These are phyloP conservation scores for Dione juno DNA, from an alignment of 2,888 invertebrate species.

Conservation along the genomic window DNA sequence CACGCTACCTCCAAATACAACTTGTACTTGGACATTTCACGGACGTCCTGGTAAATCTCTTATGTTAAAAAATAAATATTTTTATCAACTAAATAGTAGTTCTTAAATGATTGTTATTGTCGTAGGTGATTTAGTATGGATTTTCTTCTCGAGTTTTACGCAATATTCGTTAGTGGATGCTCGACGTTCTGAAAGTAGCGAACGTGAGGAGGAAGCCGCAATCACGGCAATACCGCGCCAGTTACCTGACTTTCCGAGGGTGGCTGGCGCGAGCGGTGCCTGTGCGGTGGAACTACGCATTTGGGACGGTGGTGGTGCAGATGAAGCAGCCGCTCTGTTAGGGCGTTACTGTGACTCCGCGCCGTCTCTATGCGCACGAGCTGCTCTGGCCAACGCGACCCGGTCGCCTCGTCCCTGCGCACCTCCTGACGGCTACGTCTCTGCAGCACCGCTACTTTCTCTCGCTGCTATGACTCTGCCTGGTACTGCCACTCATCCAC, in stretches of 20 bases:
- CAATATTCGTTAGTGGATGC: conserved; percentile 87
- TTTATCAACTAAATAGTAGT: background rate
- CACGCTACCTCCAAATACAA: conserved; percentile 92
- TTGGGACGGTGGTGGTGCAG: conserved; percentile 88
- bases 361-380: conserved; percentile 92
- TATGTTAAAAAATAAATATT: background rate
- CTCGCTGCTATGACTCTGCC: conserved; percentile 80
- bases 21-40: conserved; percentile 93
- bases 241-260: conserved; percentile 42
- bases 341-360: conserved; percentile 89
- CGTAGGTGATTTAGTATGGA: conserved; percentile 90
- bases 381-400: conserved; percentile 87
- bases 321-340: conserved; percentile 74
- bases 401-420: conserved; percentile 91
- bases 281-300: conserved; percentile 89
- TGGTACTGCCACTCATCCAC: conserved; percentile 92
- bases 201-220: conserved; percentile 69
- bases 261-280: conserved; percentile 46
- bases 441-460: conserved; percentile 64
- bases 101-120: no score
- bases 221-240: conserved; percentile 43
- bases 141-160: conserved; percentile 93
- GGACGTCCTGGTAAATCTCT: conserved; percentile 84
- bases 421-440: conserved; percentile 90
- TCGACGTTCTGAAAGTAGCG: conserved; percentile 79